Conservation (phyloP, 2,888 invertebrate genomes). For the Rhodophaea formosa region DNA sequence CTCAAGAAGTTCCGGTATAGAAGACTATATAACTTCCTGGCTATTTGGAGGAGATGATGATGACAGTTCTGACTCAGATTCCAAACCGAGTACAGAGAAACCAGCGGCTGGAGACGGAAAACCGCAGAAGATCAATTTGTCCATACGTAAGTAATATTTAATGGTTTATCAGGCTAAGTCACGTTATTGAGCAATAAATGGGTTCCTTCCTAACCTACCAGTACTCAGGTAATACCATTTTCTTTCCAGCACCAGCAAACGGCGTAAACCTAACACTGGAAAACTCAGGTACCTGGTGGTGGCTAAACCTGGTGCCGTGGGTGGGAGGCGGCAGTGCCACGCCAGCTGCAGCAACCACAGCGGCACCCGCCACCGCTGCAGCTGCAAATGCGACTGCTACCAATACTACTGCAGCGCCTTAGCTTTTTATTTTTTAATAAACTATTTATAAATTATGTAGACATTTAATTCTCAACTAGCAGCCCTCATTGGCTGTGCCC, state of each 20-base stretch:
- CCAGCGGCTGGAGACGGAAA: neutral
- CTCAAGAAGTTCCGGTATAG: slow-evolving; percentile 23
- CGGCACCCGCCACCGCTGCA: slow-evolving; percentile 24
- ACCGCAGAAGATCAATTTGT: slow-evolving; percentile 30
- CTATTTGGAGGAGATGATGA: neutral
- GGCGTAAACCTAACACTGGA: slow-evolving; percentile 45
- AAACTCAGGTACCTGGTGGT: slow-evolving; percentile 31
- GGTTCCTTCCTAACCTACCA: too few species aligned
- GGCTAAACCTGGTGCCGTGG: slow-evolving; percentile 37
- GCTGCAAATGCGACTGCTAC: slow-evolving; percentile 25
- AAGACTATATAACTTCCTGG: slow-evolving; percentile 22
- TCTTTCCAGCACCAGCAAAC: slow-evolving; percentile 44
- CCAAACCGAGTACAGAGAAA: neutral
- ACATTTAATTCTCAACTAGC: too few species aligned
- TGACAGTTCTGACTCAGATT: too few species aligned
- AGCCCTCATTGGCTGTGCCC: too few species aligned
- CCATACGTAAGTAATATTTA: slow-evolving; percentile 55
- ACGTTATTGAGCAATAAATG: too few species aligned
- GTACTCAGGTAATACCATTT: neutral
- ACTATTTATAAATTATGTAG: neutral
- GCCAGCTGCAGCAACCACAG: slow-evolving; percentile 27
- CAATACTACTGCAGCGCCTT: slow-evolving; percentile 24
- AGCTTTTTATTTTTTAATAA: neutral
- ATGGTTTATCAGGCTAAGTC: too few species aligned
- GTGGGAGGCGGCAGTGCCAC: slow-evolving; percentile 28